Evolutionary conservation across 2,797 vertebrate species (phyloP).

Genomic region (Anisognathus igniventris): DNA sequence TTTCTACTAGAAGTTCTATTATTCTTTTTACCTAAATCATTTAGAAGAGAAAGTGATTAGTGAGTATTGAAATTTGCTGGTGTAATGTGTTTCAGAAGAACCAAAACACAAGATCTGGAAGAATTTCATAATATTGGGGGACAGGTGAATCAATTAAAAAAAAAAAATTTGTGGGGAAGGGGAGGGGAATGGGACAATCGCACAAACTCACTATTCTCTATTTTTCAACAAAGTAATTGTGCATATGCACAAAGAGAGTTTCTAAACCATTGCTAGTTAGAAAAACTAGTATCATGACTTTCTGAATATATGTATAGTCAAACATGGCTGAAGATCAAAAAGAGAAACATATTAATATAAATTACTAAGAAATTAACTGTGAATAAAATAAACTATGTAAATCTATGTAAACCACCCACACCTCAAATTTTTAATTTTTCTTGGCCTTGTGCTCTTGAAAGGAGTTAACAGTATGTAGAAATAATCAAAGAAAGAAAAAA

Average conservation of each 20-base stretch:
- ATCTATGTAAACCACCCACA: background rate
- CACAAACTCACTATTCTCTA: background rate
- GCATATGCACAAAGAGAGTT: background rate
- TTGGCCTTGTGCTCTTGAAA: background rate
- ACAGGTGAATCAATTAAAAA: background rate
- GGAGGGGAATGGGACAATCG: accelerated
- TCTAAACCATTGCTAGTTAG: background rate
- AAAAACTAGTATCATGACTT: background rate
- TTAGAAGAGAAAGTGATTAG: background rate
- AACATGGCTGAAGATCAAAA: background rate
- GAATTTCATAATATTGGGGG: background rate
- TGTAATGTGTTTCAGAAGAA: background rate
- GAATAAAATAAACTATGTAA: background rate
- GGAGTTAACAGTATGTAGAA: background rate
- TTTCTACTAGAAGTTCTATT: background rate
- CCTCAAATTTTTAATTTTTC: background rate
- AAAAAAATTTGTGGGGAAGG: accelerated
- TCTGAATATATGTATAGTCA: background rate
- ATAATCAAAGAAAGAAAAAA: background rate
- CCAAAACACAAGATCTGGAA: background rate
- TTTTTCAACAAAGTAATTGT: background rate
- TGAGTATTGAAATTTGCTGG: background rate
- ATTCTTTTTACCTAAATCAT: background rate
- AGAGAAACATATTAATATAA: background rate
- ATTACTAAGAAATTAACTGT: background rate